Evolutionary conservation across 2,113 vertebrate species (phyloP).

Genomic region (Ptilorrhoa leucosticta): DNA sequence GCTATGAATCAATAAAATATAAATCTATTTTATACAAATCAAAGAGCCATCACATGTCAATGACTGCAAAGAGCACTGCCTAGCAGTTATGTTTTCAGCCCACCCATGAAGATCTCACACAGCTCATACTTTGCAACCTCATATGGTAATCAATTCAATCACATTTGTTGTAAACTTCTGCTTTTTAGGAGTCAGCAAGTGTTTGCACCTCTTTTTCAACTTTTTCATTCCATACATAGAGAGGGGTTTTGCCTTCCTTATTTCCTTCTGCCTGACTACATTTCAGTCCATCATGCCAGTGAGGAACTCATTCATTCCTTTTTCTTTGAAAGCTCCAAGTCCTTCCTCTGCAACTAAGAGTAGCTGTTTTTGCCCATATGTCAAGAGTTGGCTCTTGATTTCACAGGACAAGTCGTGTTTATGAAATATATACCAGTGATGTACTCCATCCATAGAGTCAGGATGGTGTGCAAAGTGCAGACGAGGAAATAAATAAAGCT

Average conservation of each 20-base stretch:
- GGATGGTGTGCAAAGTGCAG: background rate
- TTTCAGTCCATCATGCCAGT: background rate
- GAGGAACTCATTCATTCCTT: background rate
- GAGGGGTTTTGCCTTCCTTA: background rate
- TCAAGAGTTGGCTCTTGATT: background rate
- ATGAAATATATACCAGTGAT: background rate
- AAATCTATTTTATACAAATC: conserved; percentile 1
- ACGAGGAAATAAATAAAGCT: background rate
- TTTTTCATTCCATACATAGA: background rate
- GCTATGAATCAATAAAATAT: conserved; percentile 21
- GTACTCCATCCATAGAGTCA: rapidly evolving
- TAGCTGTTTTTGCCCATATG: background rate
- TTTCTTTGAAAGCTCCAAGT: background rate
- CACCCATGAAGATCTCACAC: background rate
- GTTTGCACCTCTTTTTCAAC: background rate
- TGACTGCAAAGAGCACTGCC: background rate
- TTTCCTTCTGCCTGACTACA: background rate
- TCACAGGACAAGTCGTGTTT: background rate
- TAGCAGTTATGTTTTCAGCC: background rate
- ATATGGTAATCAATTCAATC: background rate
- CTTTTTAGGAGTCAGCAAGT: background rate
- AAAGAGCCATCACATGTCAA: background rate
- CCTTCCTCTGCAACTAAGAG: background rate
- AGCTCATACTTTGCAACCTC: background rate
- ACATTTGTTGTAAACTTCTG: background rate